Base-by-base conservation (phyloP, 2,888 invertebrate species). In the Lomographa bimaculata region DNA sequence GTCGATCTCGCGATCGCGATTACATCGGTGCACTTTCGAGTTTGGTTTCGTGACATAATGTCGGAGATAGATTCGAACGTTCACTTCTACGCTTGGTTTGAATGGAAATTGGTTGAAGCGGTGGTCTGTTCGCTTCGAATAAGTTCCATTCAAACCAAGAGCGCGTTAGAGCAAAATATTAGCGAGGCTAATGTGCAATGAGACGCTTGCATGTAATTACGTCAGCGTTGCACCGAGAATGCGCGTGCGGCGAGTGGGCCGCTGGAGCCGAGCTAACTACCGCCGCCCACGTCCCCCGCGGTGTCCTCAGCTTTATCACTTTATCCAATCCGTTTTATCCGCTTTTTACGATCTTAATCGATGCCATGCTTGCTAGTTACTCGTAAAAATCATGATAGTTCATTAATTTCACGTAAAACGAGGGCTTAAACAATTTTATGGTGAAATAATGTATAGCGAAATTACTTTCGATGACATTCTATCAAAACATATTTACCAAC, bases 1-100 rank as follows among this genome's bases (percentile, higher is more conserved):
- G 36, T 42, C 47, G 67, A 64, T 71, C 68, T 57, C 16, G 50
- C 44, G 19, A 25, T 34, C 26, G 35, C 57, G 60, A 72, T 74
- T 67, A 69, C 62, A 67, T 64, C 56, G 60, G 45, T 64, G 67
- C 71, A 71, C 69, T 79, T 74, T 74, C 69, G 50, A 71, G 60
- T 60, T n/a, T 14, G 36, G 37, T 57, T 64, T 65, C 66, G 67
- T 75, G 72, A 75, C 72, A 71, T 75, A 73, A 74, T 62, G 46
- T 41, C 47, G 24, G 41, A 41, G 50, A 38, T 50, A 38, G 19
- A 51, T 40, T 35, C 26, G 18, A 28, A 46, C 50, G 28, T 44
- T 50, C 44, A 47, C 41, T 47, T 47, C 39, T 46, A 33, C 35
- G 41, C 8, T 29, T 9, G 45, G 42, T 35, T 43, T 25, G 21